Evolutionary conservation across 1,140 invertebrate genomes (phyloP).

Genomic region (Armadillidium nasatum): DNA sequence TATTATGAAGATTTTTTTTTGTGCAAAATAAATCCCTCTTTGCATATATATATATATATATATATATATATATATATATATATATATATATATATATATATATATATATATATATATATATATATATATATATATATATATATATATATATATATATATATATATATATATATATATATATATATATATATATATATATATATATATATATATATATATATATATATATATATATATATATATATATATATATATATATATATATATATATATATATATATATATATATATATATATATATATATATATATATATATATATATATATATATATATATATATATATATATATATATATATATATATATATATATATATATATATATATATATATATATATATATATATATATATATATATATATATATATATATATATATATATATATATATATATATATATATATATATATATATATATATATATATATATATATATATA

Average conservation of each 20-base stretch:
- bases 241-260: background rate
- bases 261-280: too few relatives aligned
- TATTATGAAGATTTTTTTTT: background rate
- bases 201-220: slow-evolving; percentile 11
- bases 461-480: slow-evolving; percentile 9
- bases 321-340: background rate
- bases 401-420: background rate
- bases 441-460: slow-evolving; percentile 4
- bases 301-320: slow-evolving; percentile 11
- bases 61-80: background rate
- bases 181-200: background rate
- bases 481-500: background rate
- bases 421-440: background rate
- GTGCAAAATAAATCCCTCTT: background rate
- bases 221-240: background rate
- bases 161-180: slow-evolving; percentile 12
- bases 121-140: background rate
- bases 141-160: background rate
- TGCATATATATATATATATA: background rate
- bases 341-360: slow-evolving; percentile 10
- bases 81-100: slow-evolving; percentile 15
- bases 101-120: background rate
- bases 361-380: slow-evolving; percentile 15
- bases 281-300: background rate
- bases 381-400: background rate